These are phyloP conservation scores for Amphimedon queenslandica DNA, from an alignment of 37 sponge, comb jelly and placozoan genomes.

Conservation along the genomic window DNA sequence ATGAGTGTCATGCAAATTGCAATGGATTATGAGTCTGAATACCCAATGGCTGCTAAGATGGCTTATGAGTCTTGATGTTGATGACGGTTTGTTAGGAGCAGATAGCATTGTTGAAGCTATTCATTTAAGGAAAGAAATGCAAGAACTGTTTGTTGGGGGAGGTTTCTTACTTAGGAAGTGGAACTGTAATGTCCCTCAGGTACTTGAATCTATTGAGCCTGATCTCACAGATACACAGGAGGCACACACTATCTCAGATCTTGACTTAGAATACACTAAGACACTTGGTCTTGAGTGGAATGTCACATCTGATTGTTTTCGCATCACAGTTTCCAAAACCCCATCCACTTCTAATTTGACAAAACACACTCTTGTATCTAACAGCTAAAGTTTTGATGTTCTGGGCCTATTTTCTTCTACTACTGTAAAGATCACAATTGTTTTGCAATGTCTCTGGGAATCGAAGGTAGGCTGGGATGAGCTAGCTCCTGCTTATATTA, in stretches of 20 bases:
- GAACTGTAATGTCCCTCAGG: constrained; percentile 17
- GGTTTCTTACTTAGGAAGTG: constrained; percentile 25
- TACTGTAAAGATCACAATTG: constrained; percentile 26
- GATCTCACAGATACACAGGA: constrained; percentile 10
- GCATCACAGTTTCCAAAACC: constrained; percentile 11
- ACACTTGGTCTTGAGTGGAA: constrained; percentile 54
- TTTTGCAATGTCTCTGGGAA: constrained; percentile 31
- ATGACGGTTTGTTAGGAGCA: constrained; percentile 2
- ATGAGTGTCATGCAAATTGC: too few species aligned
- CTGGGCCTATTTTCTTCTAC: constrained; percentile 31
- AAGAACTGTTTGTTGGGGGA: constrained; percentile 7
- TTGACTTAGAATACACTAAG: constrained; percentile 29
- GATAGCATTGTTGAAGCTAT: neutral
- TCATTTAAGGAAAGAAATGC: constrained; percentile 1
- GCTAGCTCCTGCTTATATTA: constrained; percentile 12
- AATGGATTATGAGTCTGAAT: too few species aligned
- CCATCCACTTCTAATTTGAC: neutral
- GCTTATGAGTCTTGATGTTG: too few species aligned
- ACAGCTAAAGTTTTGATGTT: constrained; percentile 16
- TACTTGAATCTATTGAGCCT: constrained; percentile 5
- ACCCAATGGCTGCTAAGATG: too few species aligned
- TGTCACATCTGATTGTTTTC: constrained; percentile 15
- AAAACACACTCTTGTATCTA: constrained; percentile 12
- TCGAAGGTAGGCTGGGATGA: constrained; percentile 24
- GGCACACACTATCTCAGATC: constrained; percentile 24